Percentiles rank a stretch among this genome's conserved stretches.
Evolutionary conservation across 1,140 invertebrate genomes (phyloP).

Genomic region (Aethina tumida): DNA sequence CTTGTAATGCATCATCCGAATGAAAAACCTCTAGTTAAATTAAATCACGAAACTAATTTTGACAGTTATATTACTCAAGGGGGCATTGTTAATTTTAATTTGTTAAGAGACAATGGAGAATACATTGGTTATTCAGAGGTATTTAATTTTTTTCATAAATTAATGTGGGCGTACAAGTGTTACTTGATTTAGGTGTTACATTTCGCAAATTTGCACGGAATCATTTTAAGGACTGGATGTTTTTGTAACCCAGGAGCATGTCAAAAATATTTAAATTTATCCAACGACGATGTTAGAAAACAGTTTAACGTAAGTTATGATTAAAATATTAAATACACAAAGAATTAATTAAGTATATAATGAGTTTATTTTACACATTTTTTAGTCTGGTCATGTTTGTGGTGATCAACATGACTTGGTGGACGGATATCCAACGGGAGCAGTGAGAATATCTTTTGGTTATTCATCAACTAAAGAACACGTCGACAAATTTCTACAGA

Average conservation of each 20-base stretch:
- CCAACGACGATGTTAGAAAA: conserved; percentile 55
- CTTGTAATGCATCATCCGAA: conserved; percentile 60
- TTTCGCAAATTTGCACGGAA: conserved; percentile 76
- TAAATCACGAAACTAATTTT: conserved; percentile 69
- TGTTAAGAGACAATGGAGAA: conserved; percentile 62
- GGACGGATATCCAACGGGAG: conserved; percentile 84
- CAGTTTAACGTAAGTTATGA: conserved; percentile 59
- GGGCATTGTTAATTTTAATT: conserved; percentile 81
- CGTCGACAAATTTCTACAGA: conserved; percentile 58
- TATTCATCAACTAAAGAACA: conserved; percentile 73
- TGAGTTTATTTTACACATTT: conserved; percentile 10
- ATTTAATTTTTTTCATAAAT: conserved; percentile 14
- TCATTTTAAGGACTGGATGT: conserved; percentile 85
- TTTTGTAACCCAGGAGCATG: conserved; percentile 97
- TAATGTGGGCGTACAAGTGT: background rate
- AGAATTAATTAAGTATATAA: background rate
- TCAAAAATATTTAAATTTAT: conserved; percentile 66
- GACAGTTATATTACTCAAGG: conserved; percentile 59
- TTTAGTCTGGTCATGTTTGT: conserved; percentile 80
- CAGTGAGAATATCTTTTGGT: conserved; percentile 88
- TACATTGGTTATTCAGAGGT: conserved; percentile 85
- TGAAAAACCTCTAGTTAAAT: conserved; percentile 52
- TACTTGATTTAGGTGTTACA: conserved; percentile 60
- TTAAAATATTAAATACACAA: conserved; percentile 4
- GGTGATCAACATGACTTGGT: conserved; percentile 83